Evolutionary conservation across 1,140 invertebrate species (phyloP).

Genomic region (Procambarus virginalis): DNA sequence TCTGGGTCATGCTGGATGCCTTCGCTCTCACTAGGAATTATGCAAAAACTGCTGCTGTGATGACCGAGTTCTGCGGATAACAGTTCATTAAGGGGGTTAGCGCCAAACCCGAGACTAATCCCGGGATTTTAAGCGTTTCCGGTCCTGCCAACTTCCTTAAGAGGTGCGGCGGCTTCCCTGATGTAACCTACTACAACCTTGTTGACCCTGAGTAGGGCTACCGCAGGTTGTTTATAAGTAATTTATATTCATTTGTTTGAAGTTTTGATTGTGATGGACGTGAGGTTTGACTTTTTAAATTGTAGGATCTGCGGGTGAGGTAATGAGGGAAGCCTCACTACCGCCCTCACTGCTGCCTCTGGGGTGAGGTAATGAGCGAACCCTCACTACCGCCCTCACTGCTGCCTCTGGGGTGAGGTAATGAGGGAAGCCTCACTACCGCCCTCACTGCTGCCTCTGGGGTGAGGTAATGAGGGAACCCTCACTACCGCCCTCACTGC

Average conservation of each 20-base stretch:
- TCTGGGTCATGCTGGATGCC: neutral
- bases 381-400: too few species aligned
- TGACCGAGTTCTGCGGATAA: constrained; percentile 19
- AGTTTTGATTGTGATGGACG: constrained; percentile 58
- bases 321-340: constrained; percentile 17
- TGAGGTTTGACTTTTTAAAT: constrained; percentile 61
- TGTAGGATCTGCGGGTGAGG: constrained; percentile 19
- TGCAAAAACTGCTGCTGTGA: constrained; percentile 30
- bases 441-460: too few species aligned
- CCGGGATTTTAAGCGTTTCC: constrained; percentile 20
- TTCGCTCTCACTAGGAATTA: constrained; percentile 23
- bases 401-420: too few species aligned
- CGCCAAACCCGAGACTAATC: constrained; percentile 33
- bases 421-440: too few species aligned
- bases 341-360: neutral
- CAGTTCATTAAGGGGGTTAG: constrained; percentile 46
- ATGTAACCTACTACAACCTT: constrained; percentile 2
- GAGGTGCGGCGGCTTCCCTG: neutral
- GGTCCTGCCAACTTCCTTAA: too few species aligned
- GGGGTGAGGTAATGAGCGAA: too few species aligned
- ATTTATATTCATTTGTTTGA: constrained; percentile 66
- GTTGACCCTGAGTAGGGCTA: constrained; percentile 27
- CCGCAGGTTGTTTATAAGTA: constrained; percentile 40
- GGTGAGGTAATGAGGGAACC: too few species aligned
- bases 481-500: too few species aligned